A percentile compares a stretch with the other conserved stretches of the same genome.
Evolutionary conservation across 2,888 invertebrate genomes (phyloP).

Genomic region (Oscheius sp.): DNA sequence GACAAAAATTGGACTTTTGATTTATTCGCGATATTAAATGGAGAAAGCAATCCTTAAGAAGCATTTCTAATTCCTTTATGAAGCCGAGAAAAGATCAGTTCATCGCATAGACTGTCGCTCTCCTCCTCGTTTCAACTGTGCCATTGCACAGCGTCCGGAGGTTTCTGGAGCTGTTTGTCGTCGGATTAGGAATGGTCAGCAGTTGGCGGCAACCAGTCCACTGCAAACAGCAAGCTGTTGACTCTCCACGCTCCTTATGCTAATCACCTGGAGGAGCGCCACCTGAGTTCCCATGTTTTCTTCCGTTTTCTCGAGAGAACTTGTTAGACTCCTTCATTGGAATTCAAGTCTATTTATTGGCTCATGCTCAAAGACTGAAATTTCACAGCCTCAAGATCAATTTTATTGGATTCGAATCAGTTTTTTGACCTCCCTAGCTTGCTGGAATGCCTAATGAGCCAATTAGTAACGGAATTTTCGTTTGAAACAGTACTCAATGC

Average conservation of each 20-base stretch:
- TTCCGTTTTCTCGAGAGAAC: neutral
- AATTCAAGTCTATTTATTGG: neutral
- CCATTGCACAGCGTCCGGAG: neutral
- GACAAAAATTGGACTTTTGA: too few species aligned
- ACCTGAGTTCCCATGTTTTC: neutral
- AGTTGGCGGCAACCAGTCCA: constrained; percentile 29
- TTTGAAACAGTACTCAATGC: too few species aligned
- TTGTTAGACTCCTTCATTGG: neutral
- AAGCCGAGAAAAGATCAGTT: neutral
- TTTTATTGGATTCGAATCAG: too few species aligned
- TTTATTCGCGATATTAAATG: too few species aligned
- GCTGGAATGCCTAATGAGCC: too few species aligned
- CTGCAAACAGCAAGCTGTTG: constrained; percentile 16
- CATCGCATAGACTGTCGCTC: neutral
- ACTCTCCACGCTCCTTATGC: constrained; percentile 22
- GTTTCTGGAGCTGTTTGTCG: constrained; percentile 25
- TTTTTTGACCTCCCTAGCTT: too few species aligned
- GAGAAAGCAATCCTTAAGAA: too few species aligned
- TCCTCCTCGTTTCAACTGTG: neutral
- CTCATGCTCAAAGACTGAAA: too few species aligned
- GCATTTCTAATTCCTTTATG: too few species aligned
- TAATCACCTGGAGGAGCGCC: constrained; percentile 19
- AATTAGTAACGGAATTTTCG: too few species aligned
- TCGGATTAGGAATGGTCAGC: constrained; percentile 31
- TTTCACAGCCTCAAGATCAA: too few species aligned